Evolutionary conservation across 2,113 vertebrate species (phyloP).

Genomic region (Dasyornis broadbenti): DNA sequence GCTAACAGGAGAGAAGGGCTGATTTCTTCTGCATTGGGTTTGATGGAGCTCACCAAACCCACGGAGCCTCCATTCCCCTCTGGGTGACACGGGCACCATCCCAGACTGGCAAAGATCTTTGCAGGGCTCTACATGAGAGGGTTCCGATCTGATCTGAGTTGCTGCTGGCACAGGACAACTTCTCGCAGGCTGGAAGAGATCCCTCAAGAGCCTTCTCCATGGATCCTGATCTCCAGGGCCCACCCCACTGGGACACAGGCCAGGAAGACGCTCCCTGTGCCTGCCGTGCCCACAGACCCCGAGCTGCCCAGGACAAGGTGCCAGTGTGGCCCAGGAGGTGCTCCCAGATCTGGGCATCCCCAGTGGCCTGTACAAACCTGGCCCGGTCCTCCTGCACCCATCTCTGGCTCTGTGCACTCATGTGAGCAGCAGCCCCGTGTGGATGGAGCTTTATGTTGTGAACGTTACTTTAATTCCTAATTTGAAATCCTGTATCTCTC

Average conservation of each 20-base stretch:
- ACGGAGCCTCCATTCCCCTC: rapidly evolving
- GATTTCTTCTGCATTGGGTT: not conserved
- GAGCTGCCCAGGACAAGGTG: not conserved
- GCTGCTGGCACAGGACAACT: not conserved
- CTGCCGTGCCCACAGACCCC: not conserved
- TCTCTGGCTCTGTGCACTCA: not conserved
- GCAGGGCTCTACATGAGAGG: not conserved
- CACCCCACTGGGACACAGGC: not conserved
- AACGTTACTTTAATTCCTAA: not conserved
- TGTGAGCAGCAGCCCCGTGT: not conserved
- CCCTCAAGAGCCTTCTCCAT: not conserved
- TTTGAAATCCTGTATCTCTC: not conserved
- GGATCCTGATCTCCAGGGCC: not conserved
- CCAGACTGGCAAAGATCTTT: not conserved
- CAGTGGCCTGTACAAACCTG: not conserved
- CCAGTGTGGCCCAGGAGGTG: not conserved
- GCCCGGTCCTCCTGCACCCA: not conserved
- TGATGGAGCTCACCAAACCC: not conserved
- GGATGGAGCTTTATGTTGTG: not conserved
- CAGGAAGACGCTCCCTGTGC: not conserved
- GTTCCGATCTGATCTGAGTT: rapidly evolving
- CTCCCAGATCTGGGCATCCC: not conserved
- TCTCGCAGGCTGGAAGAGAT: not conserved
- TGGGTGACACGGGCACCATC: not conserved
- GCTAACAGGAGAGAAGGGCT: not conserved